A percentile compares a stretch with the other conserved stretches of the same genome.
These are phyloP conservation scores for Ophiodon elongatus DNA, from an alignment of 2,113 vertebrate genomes.

Conservation along the genomic window DNA sequence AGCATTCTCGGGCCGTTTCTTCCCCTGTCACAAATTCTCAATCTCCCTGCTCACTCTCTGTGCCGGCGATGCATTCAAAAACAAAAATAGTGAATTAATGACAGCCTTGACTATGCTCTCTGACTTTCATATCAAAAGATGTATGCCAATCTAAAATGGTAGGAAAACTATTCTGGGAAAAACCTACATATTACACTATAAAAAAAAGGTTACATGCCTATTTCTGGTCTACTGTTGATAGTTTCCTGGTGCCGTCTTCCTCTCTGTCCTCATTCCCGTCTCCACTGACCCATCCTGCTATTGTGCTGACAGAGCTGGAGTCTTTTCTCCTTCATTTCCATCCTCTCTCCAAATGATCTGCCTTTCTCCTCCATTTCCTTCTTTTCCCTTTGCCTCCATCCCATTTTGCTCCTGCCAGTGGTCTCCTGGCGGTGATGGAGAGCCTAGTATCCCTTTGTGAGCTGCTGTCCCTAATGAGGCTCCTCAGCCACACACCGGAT, in stretches of 20 bases:
- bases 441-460: conserved; percentile 40
- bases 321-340: conserved; percentile 26
- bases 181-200: not conserved
- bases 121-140: conserved; percentile 44
- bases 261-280: conserved; percentile 16
- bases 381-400: conserved; percentile 30
- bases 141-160: conserved; percentile 7
- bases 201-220: not conserved
- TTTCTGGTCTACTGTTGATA: not conserved
- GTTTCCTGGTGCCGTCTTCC: not conserved
- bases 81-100: conserved; percentile 46
- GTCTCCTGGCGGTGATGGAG: conserved; percentile 63
- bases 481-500: conserved; percentile 70
- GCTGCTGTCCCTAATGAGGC: conserved; percentile 74
- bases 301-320: not conserved
- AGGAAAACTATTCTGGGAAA: conserved; percentile 21
- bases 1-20: conserved; percentile 35
- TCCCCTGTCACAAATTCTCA: conserved; percentile 50
- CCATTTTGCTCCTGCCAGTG: conserved; percentile 56
- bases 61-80: not conserved
- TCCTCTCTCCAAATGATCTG: conserved; percentile 38
- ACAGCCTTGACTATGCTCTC: conserved; percentile 9
- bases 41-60: conserved; percentile 22
- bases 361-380: conserved; percentile 9
- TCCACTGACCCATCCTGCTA: conserved; percentile 30